Evolutionary conservation across 2,888 invertebrate genomes (phyloP), one percentile per base, ranked within the genome.

Genomic region (Drosophila longiperda): DNA sequence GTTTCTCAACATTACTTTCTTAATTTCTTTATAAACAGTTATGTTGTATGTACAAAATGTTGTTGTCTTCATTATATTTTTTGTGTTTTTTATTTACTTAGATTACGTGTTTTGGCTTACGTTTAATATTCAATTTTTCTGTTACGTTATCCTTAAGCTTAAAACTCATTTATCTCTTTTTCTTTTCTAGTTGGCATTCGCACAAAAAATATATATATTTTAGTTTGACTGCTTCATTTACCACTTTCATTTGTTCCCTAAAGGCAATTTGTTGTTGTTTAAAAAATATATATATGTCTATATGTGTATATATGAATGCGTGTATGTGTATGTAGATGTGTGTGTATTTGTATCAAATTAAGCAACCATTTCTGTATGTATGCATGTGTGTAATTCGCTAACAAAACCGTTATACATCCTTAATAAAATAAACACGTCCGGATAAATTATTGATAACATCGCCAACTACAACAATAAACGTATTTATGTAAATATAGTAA

Each of bases 191-290:
- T 78, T 63, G 33, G 67, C 58, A 67, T 66, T 71, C 73, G 55
- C 66, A 65, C 71, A 74, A 69, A 82, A 82, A 82, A 78, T 74
- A 79, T 58, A 79, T 58, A 78, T 69, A 3, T 45, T 67, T 74
- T 57, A 62, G 64, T 66, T 64, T 65, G 48, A 33, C 58, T 63
- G 54, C 38, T 62, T 32, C 23, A 8, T 53, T 75, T 72, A 54
- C 62, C 73, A 63, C 52, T 66, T 70, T 70, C 55, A 60, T 83
- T 85, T 85, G 84, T 73, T 85, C 88, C 84, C 88, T 87, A 85
- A 85, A 89, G 84, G 90, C 84, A 82, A 73, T 78, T 79, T 58
- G 45, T 53, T 73, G 69, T 52, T 42, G 60, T 68, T 65, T 49
- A 55, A 9, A 29, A 70, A 32, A 63, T 67, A 57, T 70, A 68